Percentiles rank a stretch among this genome's conserved stretches.
Evolutionary conservation across 2,888 invertebrate species (phyloP).

Genomic region (Blera fallax): DNA sequence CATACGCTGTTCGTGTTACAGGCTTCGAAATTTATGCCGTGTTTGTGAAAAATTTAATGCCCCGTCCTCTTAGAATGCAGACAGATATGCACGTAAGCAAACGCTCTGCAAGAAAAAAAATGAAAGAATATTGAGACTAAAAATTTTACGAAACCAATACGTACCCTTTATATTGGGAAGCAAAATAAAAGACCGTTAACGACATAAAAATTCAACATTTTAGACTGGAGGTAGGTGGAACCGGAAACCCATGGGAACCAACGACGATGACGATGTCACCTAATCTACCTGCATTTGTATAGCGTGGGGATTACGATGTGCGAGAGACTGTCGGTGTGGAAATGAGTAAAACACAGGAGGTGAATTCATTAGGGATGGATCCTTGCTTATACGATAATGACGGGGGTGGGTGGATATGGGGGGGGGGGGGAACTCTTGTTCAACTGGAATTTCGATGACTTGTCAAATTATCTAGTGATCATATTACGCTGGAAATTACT

Average conservation of each 20-base stretch:
- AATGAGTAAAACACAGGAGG: slow-evolving; percentile 44
- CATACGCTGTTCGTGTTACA: no score
- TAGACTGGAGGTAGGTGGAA: neutral
- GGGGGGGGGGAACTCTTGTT: slow-evolving; percentile 15
- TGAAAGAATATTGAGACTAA: no score
- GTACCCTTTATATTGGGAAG: neutral
- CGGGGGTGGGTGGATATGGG: no score
- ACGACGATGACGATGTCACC: slow-evolving; percentile 42
- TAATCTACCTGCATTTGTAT: slow-evolving; percentile 44
- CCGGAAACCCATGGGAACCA: slow-evolving; percentile 25
- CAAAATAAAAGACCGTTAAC: neutral
- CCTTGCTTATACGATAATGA: no score
- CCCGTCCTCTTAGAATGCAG: no score
- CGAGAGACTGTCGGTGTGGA: slow-evolving; percentile 24
- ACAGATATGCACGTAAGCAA: no score
- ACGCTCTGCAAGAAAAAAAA: no score
- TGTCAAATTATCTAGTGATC: slow-evolving; percentile 69
- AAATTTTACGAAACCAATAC: neutral
- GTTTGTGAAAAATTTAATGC: no score
- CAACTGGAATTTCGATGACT: slow-evolving; percentile 58
- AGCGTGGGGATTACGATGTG: slow-evolving; percentile 14
- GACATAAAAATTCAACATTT: slow-evolving; percentile 2
- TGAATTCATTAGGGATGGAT: slow-evolving; percentile 52
- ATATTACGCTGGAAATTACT: slow-evolving; percentile 49
- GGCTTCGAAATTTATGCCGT: no score